Conservation (phyloP, 2,113 vertebrate genomes). For the Trogon surrucura region DNA sequence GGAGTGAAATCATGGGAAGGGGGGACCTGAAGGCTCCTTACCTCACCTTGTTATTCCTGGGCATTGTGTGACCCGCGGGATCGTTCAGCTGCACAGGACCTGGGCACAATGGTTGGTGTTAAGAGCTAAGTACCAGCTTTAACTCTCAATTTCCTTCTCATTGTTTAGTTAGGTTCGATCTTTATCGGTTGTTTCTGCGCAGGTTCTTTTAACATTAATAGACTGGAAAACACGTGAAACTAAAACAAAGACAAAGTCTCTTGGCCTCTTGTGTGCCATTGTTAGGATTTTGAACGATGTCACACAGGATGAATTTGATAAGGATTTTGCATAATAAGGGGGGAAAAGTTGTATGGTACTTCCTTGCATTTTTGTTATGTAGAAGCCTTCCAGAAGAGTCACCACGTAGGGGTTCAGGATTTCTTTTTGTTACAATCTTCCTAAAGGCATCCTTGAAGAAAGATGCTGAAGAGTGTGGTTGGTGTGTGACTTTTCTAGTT, state of each 20-base stretch:
- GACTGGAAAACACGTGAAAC: slow-evolving; percentile 36
- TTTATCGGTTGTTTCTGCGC: slow-evolving; percentile 57
- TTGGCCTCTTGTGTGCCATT: slow-evolving; percentile 26
- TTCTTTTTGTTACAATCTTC: slow-evolving; percentile 3
- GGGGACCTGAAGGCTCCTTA: not conserved
- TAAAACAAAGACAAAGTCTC: slow-evolving; percentile 51
- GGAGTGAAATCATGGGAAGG: not conserved
- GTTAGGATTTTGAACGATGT: slow-evolving; percentile 33
- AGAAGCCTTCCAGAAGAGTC: slow-evolving; percentile 34
- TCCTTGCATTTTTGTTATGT: slow-evolving; percentile 63
- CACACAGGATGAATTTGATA: slow-evolving; percentile 24
- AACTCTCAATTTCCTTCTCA: slow-evolving; percentile 60
- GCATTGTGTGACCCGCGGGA: not conserved
- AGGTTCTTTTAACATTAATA: not conserved
- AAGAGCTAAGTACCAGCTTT: not conserved
- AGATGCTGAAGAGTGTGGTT: not conserved
- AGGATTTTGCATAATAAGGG: slow-evolving; percentile 47
- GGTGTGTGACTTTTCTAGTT: not conserved
- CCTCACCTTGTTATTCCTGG: not conserved
- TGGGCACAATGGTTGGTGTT: not conserved
- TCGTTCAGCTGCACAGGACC: not conserved
- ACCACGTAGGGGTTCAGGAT: slow-evolving; percentile 56
- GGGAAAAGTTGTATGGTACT: slow-evolving; percentile 24
- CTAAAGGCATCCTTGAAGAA: not conserved
- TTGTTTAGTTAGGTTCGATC: slow-evolving; percentile 52